Evolutionary conservation across 2,797 vertebrate genomes (phyloP), one percentile per base, ranked within the genome.

Genomic region (Poecile montanus): DNA sequence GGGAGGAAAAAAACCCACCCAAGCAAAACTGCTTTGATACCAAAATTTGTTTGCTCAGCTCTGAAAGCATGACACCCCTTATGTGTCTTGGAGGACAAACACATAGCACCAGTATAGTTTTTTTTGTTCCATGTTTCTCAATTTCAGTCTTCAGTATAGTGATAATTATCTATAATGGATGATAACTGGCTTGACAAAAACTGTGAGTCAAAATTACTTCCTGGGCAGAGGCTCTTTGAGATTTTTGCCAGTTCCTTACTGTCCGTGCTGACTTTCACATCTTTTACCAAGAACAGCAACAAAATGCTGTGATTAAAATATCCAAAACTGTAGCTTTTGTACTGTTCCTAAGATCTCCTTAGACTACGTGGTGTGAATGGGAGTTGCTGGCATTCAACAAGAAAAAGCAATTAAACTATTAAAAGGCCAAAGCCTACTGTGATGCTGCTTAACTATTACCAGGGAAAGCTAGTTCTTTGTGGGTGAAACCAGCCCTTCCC

Each of bases 401-500:
- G n/a, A 85, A 90, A 53, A 63, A 60, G 20, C 45, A 85, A 16
- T 53, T 57, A 42, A 42, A 32, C 30, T 34, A 20, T 53, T 57
- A 36, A 58, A 72, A 83, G 32, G 53, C 34, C 36, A 60, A 85
- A 85, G 45, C 42, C 48, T 44, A 44, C 34, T 67, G 42, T 57
- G 87, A 47, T 16, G 10, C 66, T 89, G 25, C 34, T 63, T 63
- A 68, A 26, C 34, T 79, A 4, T 62, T 74, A 91, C 30, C 26
- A 45, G 68, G 50, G 92, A 51, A 76, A 73, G 88, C 86, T 92
- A 53, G 76, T 94, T 94, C 97, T 95, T 96, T 97, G 92, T 96
- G 96, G 97, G 91, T 78, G 89, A 97, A 97, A 85, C 88, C 87
- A 96, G 62, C 81, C 71, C 94, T 94, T 81, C 93, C 66, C 93